Base-by-base conservation (phyloP, 2,113 vertebrate species). In the Irena cyanogastra region DNA sequence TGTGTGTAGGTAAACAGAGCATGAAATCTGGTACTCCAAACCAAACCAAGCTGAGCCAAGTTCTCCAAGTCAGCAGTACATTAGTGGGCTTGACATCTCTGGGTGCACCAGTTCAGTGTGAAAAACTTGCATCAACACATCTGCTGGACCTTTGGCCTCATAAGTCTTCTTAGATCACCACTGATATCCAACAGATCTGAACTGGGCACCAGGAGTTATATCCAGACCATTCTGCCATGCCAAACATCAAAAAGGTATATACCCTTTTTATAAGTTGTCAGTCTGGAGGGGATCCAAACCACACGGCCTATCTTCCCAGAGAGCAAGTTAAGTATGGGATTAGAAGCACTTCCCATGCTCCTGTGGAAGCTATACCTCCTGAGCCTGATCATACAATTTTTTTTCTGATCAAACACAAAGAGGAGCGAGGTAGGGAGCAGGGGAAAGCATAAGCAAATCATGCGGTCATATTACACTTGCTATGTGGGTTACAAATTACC, bases 371-470 rank as follows among this genome's bases (percentile, higher is more conserved):
- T 45, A 35, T 11, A 70, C 5, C 16, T 60, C 54, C 47, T 45
- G 31, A 79, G 18, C 10, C 33, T 45, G 14, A 35, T 57, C 60
- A 47, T 3, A n/a, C 5, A 81, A 17, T 17, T 53, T 52, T 44
- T 44, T 56, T 61, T 26, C 26, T 60, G 7, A 45, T 31, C 50
- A 76, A 90, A 87, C 20, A 64, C 16, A n/a, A 69, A 52, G 42
- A 21, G 5, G 5, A 49, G 5, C 0, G 0, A 44, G 18, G n/a
- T 42, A 26, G 12, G 31, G 13, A 70, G 27, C 20, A 59, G 5
- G 9, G 4, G 8, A 41, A 39, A 80, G 41, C 15, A 53, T 7
- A 88, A 66, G 26, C 9, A 74, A 84, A 77, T 54, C 16, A 28
- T 4, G 4, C 50, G 16, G 61, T 49, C 20, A 79, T 18, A 44